Base-by-base conservation (phyloP, 2,113 vertebrate genomes). In the Leptobrachium ailaonicum region DNA sequence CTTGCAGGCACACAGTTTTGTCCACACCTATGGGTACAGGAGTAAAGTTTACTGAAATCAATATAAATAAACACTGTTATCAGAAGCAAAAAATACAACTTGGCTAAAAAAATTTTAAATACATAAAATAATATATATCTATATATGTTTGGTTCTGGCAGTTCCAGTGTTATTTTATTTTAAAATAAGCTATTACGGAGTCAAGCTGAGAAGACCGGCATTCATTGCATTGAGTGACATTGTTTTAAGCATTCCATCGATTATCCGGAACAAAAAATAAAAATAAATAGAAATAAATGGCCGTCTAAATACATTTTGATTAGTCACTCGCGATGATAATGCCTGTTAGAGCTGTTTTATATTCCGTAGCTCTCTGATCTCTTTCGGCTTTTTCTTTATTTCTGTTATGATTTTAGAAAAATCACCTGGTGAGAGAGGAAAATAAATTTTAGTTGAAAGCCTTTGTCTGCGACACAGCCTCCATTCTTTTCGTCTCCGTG, bases 341-440 rank as follows among this genome's bases (percentile, higher is more conserved):
- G 86, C 87, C 90, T 86, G 89, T 88, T 88, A 89, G 88, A 87
- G 80, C 83, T 85, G 87, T 88, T 95, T 94, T 92, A 90, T 92
- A 92, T 92, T 93, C 91, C 86, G 87, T 83, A 88, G 87, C 69
- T 83, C 90, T 91, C 90, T 88, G 86, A 82, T 88, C 87, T 88
- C 89, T 84, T 89, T 79, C 79, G 85, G 85, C 77, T 79, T 67
- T 86, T 89, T 86, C 86, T 91, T 86, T 89, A 82, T 86, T 86
- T 84, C 83, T 82, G 68, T 83, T 56, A 54, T 80, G 85, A 76
- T 85, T 13, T 82, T 88, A 88, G 41, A 86, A 85, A 87, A 94
- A 93, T 96, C 92, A 97, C 96, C 96, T 97, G 96, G 93, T 90
- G 93, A 93, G 92, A 94, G 86, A 90, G 86, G 83, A 88, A 90